Conservation (phyloP, 2,797 vertebrate species). For the Carapus acus region DNA sequence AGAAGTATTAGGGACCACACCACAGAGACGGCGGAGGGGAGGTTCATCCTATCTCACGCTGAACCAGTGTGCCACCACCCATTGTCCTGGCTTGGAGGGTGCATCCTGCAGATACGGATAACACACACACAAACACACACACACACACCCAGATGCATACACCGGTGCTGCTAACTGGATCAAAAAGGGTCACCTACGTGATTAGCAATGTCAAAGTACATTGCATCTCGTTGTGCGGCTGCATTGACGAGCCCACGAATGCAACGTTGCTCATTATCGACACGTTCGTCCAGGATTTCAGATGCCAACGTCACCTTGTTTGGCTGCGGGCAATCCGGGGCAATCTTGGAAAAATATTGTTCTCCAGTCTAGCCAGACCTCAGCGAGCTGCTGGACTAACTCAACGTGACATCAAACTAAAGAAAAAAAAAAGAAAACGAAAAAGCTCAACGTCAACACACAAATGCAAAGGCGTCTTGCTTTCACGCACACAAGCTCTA, state of each 20-base stretch:
- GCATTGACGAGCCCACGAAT: slow-evolving; percentile 12
- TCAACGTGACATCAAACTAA: slow-evolving; percentile 69
- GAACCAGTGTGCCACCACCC: slow-evolving; percentile 30
- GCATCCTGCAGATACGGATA: slow-evolving; percentile 56
- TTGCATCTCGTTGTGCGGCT: slow-evolving; percentile 14
- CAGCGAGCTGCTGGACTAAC: slow-evolving; percentile 69
- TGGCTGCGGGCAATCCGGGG: slow-evolving; percentile 50
- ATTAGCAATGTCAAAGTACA: slow-evolving; percentile 16
- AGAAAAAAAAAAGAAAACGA: slow-evolving; percentile 40
- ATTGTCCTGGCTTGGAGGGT: slow-evolving; percentile 30
- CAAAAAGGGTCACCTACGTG: slow-evolving; percentile 9
- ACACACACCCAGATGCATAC: slow-evolving; percentile 35
- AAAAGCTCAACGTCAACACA: slow-evolving; percentile 36
- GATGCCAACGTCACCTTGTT: slow-evolving; percentile 42
- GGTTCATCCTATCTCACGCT: slow-evolving; percentile 20
- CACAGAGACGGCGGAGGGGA: slow-evolving; percentile 24
- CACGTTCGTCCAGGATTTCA: slow-evolving; percentile 44
- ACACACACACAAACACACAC: too few relatives aligned
- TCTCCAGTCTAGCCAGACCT: slow-evolving; percentile 71
- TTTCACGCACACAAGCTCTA: slow-evolving; percentile 31
- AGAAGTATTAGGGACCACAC: slow-evolving; percentile 41
- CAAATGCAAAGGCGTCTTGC: slow-evolving; percentile 25
- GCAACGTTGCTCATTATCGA: slow-evolving; percentile 21
- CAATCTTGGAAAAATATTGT: slow-evolving; percentile 80
- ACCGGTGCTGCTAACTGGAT: slow-evolving; percentile 12